Evolutionary conservation across 2,113 vertebrate genomes (phyloP), one percentile per base, ranked within the genome.

Genomic region (Callionymus lyra): DNA sequence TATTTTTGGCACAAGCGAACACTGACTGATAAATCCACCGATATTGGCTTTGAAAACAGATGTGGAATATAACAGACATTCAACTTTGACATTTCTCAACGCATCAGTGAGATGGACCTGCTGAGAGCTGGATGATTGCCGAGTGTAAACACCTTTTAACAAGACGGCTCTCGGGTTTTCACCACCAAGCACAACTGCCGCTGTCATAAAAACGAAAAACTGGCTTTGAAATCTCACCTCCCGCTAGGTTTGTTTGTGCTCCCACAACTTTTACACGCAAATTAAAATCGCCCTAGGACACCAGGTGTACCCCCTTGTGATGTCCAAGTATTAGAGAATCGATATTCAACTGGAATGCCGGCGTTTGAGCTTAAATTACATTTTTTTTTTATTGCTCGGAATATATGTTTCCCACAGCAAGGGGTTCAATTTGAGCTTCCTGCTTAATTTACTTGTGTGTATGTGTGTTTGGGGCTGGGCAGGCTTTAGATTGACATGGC

Each of bases 401-500:
- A 27, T 27, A 27, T 27, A 27, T 5, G 21, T 27, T 8, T 27
- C 4, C 21, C 21, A 27, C 21, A 27, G 21, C 21, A 27, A 27
- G 21, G n/a, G 21, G 21, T 27, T 27, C 21, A 27, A 27, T 27
- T 27, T 27, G 21, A 27, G 21, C 21, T 27, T 27, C 21, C 21
- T 27, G 21, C 21, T 27, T 27, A 27, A 27, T 35, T 14, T 11
- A 12, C 34, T n/a, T 35, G n/a, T 35, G 34, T 35, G n/a, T 14
- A 1, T 8, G 21, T 27, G 21, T 27, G 21, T 27, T 27, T 39
- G 45, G 21, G 44, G 34, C 6, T 46, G 35, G 33, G 38, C 46
- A 41, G 46, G 42, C 31, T 55, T 9, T 33, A 18, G 40, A 56
- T 54, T 56, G 53, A 60, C 50, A 50, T 27, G 44, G 51, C 33